phyloP scores from a whole-genome alignment of 2,888 invertebrate genomes.

The Cylloceria caligata region DNA sequence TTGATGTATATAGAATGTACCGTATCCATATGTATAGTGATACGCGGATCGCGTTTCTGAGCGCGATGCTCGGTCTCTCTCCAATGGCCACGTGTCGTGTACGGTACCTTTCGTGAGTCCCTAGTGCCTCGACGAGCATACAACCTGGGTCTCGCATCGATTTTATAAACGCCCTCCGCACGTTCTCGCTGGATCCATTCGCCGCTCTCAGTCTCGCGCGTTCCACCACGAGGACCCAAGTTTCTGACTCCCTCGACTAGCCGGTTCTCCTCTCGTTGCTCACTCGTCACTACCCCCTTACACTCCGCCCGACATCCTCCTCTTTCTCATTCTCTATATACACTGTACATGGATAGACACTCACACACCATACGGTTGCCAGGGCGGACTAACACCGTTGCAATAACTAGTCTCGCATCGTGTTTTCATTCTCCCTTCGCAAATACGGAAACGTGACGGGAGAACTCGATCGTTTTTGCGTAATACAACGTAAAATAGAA shows the following conservation, averaged over 20 bases:
- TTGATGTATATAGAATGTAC: conserved; percentile 28
- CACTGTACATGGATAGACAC: background rate
- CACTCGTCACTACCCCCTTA: conserved; percentile 30
- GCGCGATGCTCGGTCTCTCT: conserved; percentile 23
- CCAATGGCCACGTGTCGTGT: conserved; percentile 38
- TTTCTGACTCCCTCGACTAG: conserved; percentile 51
- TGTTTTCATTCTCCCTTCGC: conserved; percentile 57
- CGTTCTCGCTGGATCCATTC: conserved; percentile 9
- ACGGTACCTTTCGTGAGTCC: conserved; percentile 47
- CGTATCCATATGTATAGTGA: conserved; percentile 2
- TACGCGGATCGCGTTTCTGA: conserved; percentile 31
- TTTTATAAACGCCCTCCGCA: conserved; percentile 63
- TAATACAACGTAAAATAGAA: conserved; percentile 14
- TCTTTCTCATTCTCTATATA: background rate
- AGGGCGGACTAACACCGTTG: conserved; percentile 33
- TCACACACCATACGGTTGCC: conserved; percentile 40
- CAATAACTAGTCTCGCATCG: conserved; percentile 29
- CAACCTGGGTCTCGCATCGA: conserved; percentile 63
- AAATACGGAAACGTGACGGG: conserved; percentile 62
- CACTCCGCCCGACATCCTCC: background rate
- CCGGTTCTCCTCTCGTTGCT: conserved; percentile 30
- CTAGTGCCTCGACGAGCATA: conserved; percentile 43
- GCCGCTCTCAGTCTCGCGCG: conserved; percentile 33
- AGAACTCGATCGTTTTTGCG: conserved; percentile 54
- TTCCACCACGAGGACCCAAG: conserved; percentile 43